A percentile compares a stretch with the other conserved stretches of the same genome.
Evolutionary conservation across 2,797 vertebrate genomes (phyloP).

Genomic region (Botia kubotai): DNA sequence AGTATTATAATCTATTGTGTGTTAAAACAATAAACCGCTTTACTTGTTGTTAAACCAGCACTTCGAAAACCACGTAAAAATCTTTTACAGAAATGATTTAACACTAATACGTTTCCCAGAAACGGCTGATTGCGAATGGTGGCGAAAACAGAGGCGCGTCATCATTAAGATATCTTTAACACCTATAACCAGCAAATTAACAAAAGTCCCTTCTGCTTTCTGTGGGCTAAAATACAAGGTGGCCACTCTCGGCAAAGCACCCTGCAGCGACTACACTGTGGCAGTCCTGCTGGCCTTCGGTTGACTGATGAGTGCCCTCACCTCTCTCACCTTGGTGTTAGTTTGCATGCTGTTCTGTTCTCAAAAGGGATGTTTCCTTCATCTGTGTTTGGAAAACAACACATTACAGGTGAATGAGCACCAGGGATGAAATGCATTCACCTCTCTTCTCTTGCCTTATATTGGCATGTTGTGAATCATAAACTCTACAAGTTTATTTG

Average conservation of each 20-base stretch:
- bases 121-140: no score
- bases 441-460: neutral
- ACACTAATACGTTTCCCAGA: no score
- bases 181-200: neutral
- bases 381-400: conserved; percentile 34
- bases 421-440: neutral
- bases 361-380: conserved; percentile 34
- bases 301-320: conserved; percentile 74
- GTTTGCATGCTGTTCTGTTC: conserved; percentile 60
- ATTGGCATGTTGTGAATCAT: neutral
- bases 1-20: no score
- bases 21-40: no score
- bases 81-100: no score
- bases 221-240: conserved; percentile 36
- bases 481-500: neutral
- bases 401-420: conserved; percentile 11
- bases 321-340: conserved; percentile 73
- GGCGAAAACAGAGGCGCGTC: no score
- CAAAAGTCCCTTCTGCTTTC: conserved; percentile 27
- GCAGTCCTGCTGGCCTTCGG: conserved; percentile 69
- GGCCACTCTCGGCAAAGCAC: conserved; percentile 61
- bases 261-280: conserved; percentile 69
- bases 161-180: conserved; percentile 5
- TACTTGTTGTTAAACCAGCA: no score
- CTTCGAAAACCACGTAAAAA: no score